Evolutionary conservation across 1,140 invertebrate species (phyloP).

Genomic region (Bombus cullumanus): DNA sequence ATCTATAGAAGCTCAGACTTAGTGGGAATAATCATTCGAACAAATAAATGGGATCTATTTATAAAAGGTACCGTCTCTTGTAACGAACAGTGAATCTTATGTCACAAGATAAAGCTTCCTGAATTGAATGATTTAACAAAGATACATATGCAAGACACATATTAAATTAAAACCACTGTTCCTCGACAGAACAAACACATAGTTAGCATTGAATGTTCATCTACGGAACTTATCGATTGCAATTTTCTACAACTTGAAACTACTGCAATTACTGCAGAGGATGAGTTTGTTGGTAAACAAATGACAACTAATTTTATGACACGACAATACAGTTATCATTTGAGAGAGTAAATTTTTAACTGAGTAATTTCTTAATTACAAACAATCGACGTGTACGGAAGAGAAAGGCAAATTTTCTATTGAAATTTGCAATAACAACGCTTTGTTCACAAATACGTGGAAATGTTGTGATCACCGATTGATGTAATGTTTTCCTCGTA

Average conservation of each 20-base stretch:
- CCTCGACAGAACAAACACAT: background rate
- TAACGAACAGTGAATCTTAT: background rate
- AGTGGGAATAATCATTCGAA: background rate
- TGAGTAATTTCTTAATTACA: no score
- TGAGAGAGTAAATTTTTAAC: background rate
- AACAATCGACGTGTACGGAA: background rate
- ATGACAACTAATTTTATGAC: background rate
- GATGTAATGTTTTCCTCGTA: conserved; percentile 9
- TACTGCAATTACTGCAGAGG: background rate
- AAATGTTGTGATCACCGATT: background rate
- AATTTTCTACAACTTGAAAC: background rate
- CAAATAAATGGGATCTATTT: background rate
- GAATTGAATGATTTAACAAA: background rate
- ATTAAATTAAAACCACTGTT: background rate
- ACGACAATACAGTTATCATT: background rate
- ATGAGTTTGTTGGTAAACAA: background rate
- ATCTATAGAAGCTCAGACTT: background rate
- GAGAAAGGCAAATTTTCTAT: background rate
- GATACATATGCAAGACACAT: background rate
- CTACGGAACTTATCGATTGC: background rate
- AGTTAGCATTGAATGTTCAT: background rate
- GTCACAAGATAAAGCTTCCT: background rate
- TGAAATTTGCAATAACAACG: background rate
- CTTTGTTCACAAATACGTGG: background rate
- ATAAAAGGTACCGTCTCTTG: background rate